A percentile compares a stretch with the other conserved stretches of the same genome.
phyloP scores from a whole-genome alignment of 2,797 vertebrate genomes.

The Tokudaia tokunoshimensis region DNA sequence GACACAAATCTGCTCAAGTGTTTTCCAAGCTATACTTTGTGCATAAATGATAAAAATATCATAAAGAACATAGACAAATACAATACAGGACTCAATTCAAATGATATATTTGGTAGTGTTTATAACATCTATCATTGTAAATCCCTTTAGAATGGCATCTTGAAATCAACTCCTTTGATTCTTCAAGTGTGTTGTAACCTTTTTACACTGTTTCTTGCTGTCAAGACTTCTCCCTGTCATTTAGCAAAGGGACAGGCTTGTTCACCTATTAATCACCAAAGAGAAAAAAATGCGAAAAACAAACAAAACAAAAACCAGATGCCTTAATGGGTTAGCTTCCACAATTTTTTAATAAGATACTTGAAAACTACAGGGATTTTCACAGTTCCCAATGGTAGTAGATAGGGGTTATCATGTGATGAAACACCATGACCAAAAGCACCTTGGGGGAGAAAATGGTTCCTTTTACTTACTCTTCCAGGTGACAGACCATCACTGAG shows the following conservation, averaged over 20 bases:
- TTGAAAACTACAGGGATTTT: neutral
- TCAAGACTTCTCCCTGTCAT: neutral
- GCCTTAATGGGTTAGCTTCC: neutral
- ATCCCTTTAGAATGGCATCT: neutral
- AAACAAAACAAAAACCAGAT: neutral
- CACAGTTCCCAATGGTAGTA: neutral
- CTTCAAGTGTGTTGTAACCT: neutral
- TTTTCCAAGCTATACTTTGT: slow-evolving; percentile 36
- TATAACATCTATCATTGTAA: neutral
- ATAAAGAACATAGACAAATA: neutral
- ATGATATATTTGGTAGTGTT: neutral
- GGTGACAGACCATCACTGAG: neutral
- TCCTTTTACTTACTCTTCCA: neutral
- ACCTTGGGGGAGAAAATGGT: neutral
- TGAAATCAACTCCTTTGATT: neutral
- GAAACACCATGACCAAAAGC: neutral
- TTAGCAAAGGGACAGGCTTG: neutral
- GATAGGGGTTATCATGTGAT: neutral
- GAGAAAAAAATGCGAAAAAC: neutral
- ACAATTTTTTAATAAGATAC: neutral
- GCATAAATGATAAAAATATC: slow-evolving; percentile 1
- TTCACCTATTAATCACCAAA: neutral
- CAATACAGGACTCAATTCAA: neutral
- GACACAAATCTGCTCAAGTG: neutral
- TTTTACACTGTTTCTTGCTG: neutral